Base-by-base conservation (phyloP, 1,140 invertebrate species). In the Mylabris phalerata region DNA sequence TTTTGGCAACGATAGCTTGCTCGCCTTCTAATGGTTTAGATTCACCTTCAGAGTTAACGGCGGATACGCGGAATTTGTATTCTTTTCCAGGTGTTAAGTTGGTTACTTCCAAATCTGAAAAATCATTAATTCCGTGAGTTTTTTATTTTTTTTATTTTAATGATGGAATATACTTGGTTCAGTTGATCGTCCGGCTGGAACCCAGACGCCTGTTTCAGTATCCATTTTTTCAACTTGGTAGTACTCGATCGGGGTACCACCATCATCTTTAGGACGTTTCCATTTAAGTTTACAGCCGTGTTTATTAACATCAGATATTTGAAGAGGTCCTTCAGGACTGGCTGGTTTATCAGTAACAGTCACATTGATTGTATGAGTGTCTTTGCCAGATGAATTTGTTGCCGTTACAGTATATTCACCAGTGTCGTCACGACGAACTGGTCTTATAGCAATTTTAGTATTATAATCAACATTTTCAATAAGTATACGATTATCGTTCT, bases 151-250 rank as follows among this genome's bases (percentile, higher is more conserved):
- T 42, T 11, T 32, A 5, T n/a, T n/a, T n/a, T n/a, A 5, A 32
- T 32, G 7, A 3, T 32, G 32, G 19, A 19, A 2, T 32, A 61
- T 75, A 84, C 85, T 81, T 47, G 90, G 89, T 66, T 93, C 91
- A 19, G 85, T 82, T 10, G 89, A 83, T 62, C 89, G 82, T 24
- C 86, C 90, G 70, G 92, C 93, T 13, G 93, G 92, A 62, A 95
- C 86, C 95, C 95, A 98, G 59, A 87, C 85, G n/a, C 93, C 93
- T 51, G 91, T 95, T 69, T 91, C 87, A 0, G 90, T 84, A 73
- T 98, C 95, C 79, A 93, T 82, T 75, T 96, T 98, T 67, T 98
- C 94, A 24, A 96, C 85, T 74, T 95, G 86, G 74, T 95, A 98
- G 69, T 93, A 93, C 68, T 95, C 92, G 71, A 97, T 90, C 45